Evolutionary conservation across 2,888 invertebrate genomes (phyloP).

Genomic region (Meiosimyza platycephala): DNA sequence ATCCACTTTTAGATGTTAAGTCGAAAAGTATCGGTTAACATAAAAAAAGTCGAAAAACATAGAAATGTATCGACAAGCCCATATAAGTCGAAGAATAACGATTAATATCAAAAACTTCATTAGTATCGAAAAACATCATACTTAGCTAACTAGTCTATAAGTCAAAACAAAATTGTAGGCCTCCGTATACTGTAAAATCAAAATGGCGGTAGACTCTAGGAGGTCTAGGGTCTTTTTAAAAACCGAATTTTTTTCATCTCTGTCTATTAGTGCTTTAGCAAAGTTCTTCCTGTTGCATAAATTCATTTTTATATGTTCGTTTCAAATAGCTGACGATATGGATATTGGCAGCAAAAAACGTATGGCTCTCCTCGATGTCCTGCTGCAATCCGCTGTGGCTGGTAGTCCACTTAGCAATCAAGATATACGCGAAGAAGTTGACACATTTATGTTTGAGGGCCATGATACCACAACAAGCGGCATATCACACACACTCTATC

Average conservation of each 20-base stretch:
- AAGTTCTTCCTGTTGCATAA: too few relatives aligned
- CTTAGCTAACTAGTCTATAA: slow-evolving; percentile 68
- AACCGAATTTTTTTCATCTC: neutral
- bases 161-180: slow-evolving; percentile 49
- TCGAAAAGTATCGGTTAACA: too few relatives aligned
- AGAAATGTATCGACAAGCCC: too few relatives aligned
- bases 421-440: slow-evolving; percentile 76
- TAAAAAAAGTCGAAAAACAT: too few relatives aligned
- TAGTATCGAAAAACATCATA: too few relatives aligned
- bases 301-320: slow-evolving; percentile 60
- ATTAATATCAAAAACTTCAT: too few relatives aligned
- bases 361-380: slow-evolving; percentile 75
- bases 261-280: too few relatives aligned
- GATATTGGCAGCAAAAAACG: slow-evolving; percentile 71
- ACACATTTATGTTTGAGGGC: slow-evolving; percentile 74
- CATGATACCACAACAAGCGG: slow-evolving; percentile 61
- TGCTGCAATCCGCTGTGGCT: slow-evolving; percentile 72
- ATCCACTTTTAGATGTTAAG: too few relatives aligned
- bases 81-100: too few relatives aligned
- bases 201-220: neutral
- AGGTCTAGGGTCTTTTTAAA: slow-evolving; percentile 34
- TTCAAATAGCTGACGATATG: slow-evolving; percentile 43
- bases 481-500: slow-evolving; percentile 57
- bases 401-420: slow-evolving; percentile 69
- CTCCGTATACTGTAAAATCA: neutral